Conservation (phyloP, 2,888 invertebrate species). For the Allacma fusca region DNA sequence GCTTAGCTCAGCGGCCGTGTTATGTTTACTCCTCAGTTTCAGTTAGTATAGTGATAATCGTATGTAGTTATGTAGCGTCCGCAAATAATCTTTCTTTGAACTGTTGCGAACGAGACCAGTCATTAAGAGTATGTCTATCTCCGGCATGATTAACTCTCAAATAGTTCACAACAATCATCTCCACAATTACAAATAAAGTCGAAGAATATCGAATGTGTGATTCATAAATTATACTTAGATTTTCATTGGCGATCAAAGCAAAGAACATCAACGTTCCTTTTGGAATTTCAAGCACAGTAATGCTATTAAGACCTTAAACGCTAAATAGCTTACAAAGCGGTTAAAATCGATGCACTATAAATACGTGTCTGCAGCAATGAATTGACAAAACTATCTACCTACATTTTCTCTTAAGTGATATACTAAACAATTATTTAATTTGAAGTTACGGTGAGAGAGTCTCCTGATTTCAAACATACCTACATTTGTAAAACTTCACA, state of each 20-base stretch:
- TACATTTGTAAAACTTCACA: not conserved
- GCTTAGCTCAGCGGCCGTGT: slow-evolving; percentile 20
- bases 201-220: not conserved
- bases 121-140: slow-evolving; percentile 2
- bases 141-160: slow-evolving; percentile 8
- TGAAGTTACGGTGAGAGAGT: not conserved
- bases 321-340: not conserved
- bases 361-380: not conserved
- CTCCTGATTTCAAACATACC: not conserved
- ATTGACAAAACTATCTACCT: not conserved
- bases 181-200: not conserved
- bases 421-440: not conserved
- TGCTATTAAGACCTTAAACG: not conserved
- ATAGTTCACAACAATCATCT: not conserved
- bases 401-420: not conserved
- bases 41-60: not conserved
- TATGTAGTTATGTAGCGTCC: slow-evolving; percentile 7
- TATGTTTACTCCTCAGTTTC: slow-evolving; percentile 16
- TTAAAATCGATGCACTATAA: not conserved
- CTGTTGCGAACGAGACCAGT: slow-evolving; percentile 27
- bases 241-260: not conserved
- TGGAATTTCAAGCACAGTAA: slow-evolving; percentile 1
- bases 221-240: not conserved
- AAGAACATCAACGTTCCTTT: not conserved
- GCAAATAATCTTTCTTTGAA: slow-evolving; percentile 33